phyloP scores from a whole-genome alignment of 2,888 invertebrate genomes.

The Chrysopilus asiliformis region DNA sequence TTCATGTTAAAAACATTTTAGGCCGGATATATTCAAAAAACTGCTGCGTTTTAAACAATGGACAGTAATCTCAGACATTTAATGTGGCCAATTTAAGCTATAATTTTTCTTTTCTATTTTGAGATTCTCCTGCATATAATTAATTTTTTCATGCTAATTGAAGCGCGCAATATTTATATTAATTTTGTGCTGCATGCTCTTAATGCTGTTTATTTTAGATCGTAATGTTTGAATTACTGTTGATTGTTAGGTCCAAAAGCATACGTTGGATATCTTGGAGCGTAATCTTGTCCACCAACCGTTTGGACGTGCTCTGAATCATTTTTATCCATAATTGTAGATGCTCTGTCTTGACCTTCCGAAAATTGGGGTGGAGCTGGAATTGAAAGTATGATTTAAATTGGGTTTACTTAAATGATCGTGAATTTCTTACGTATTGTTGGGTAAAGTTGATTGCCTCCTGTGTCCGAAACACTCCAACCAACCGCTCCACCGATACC shows the following conservation, averaged over 20 bases:
- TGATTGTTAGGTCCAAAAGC: conserved; percentile 42
- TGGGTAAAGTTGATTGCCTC: conserved; percentile 34
- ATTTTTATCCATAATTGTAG: conserved; percentile 47
- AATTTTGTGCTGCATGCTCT: too few species aligned
- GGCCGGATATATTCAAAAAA: too few species aligned
- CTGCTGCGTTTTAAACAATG: too few species aligned
- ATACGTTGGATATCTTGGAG: conserved; percentile 49
- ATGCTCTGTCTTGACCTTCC: conserved; percentile 46
- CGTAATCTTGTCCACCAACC: conserved; percentile 38
- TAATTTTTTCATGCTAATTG: too few species aligned
- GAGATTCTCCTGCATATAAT: too few species aligned
- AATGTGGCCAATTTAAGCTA: too few species aligned
- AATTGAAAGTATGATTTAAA: conserved; percentile 15
- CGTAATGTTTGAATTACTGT: too few species aligned
- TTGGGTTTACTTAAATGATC: not conserved
- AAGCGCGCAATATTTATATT: too few species aligned
- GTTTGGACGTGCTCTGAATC: conserved; percentile 47
- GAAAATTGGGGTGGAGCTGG: conserved; percentile 53
- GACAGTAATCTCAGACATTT: too few species aligned
- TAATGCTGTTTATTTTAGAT: too few species aligned
- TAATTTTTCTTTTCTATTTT: too few species aligned
- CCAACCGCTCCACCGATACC: conserved; percentile 33
- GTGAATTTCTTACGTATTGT: conserved; percentile 37
- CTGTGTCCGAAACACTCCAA: conserved; percentile 34
- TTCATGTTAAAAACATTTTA: too few species aligned